phyloP scores from a whole-genome alignment of 2,113 vertebrate species.

The Zosterops borbonicus region DNA sequence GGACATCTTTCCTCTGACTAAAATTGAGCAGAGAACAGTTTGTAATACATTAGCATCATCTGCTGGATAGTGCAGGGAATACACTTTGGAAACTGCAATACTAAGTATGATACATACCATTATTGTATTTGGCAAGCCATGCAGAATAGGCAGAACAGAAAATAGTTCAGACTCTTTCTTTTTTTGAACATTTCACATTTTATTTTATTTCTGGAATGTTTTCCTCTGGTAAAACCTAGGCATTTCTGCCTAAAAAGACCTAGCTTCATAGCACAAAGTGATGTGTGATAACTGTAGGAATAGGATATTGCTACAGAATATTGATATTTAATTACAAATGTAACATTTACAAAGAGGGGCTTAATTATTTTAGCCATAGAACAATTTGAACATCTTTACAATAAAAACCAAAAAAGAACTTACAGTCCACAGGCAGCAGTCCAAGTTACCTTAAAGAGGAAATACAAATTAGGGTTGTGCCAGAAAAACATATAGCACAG shows the following conservation, averaged over 20 bases:
- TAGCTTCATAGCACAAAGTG: background rate
- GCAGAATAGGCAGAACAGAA: background rate
- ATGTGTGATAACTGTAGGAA: background rate
- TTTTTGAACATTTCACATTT: background rate
- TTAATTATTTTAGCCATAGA: background rate
- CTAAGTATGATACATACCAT: background rate
- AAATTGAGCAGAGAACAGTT: background rate
- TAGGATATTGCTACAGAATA: background rate
- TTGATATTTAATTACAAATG: background rate
- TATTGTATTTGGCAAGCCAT: background rate
- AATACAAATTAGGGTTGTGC: background rate
- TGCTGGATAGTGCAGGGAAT: conserved; percentile 39
- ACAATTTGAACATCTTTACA: background rate
- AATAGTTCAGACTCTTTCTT: background rate
- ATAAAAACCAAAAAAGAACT: background rate
- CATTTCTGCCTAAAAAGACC: background rate
- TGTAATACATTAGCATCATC: conserved; percentile 44
- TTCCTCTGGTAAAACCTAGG: background rate
- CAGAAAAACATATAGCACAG: background rate
- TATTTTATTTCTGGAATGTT: background rate
- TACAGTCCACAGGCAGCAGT: background rate
- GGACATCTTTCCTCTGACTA: background rate
- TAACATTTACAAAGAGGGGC: background rate
- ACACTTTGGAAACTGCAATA: background rate
- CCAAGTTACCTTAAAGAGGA: background rate